Evolutionary conservation across 2,888 invertebrate species (phyloP).

Genomic region (Gonocerus acuteangulatus): DNA sequence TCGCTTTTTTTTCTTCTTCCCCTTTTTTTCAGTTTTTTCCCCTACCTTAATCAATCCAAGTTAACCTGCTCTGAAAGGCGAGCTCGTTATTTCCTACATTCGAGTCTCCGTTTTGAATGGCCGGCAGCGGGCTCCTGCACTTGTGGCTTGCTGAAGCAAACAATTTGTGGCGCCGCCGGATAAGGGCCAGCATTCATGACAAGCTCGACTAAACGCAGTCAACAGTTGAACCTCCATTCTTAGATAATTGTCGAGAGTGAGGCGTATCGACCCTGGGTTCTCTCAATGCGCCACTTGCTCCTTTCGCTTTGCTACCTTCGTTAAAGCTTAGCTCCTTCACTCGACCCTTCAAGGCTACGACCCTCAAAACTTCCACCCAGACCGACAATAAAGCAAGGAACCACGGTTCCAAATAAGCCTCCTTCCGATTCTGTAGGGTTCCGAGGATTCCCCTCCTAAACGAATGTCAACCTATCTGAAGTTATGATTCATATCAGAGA

Average conservation of each 20-base stretch:
- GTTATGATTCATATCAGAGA: no score
- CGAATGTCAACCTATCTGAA: no score
- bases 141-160: conserved; percentile 21
- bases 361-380: no score
- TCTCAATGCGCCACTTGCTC: no score
- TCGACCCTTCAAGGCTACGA: no score
- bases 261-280: neutral
- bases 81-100: conserved; percentile 24
- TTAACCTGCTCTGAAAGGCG: conserved; percentile 23
- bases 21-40: conserved; percentile 6
- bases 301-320: no score
- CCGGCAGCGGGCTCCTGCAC: neutral
- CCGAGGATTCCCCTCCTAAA: no score
- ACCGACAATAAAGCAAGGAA: no score
- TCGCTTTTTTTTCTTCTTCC: neutral
- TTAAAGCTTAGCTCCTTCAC: no score
- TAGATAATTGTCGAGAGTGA: conserved; percentile 17
- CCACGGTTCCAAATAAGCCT: no score
- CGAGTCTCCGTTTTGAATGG: conserved; percentile 14
- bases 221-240: conserved; percentile 21
- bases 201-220: conserved; percentile 4
- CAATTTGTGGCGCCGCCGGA: conserved; percentile 14
- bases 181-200: conserved; percentile 6
- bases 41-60: conserved; percentile 17
- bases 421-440: no score